Conservation (phyloP, 2,888 invertebrate genomes). For the Synergus gifuensis region DNA sequence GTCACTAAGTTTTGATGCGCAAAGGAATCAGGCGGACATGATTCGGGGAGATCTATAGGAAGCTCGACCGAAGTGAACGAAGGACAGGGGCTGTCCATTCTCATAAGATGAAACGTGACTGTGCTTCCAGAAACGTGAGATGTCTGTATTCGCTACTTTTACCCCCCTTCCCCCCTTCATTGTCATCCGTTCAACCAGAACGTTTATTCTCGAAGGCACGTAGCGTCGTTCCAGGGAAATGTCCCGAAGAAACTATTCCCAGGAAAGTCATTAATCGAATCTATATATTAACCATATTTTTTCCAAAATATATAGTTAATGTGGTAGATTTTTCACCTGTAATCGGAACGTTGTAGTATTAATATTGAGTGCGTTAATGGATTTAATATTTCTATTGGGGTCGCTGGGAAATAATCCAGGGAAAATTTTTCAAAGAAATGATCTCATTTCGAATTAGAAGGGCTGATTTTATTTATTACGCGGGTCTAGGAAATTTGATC, state of each 20-base stretch:
- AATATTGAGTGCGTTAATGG: no score
- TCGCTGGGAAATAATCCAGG: background rate
- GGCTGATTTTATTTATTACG: background rate
- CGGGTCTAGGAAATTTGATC: background rate
- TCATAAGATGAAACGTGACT: constrained; percentile 1
- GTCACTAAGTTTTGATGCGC: constrained; percentile 20
- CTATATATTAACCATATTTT: no score
- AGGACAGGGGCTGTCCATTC: constrained; percentile 9
- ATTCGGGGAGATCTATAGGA: background rate
- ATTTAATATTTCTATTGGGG: no score
- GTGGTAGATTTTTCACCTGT: no score
- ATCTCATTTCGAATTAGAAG: background rate
- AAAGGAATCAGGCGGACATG: background rate
- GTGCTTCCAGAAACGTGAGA: background rate
- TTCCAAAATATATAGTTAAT: no score
- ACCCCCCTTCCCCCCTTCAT: background rate
- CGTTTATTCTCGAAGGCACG: background rate
- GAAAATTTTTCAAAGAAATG: background rate
- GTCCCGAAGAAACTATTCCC: background rate
- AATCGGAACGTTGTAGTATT: no score
- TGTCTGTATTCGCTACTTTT: background rate
- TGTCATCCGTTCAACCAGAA: background rate
- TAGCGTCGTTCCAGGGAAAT: background rate
- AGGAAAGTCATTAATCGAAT: background rate
- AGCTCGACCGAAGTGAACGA: background rate